Percentiles rank a stretch among this genome's conserved stretches.
phyloP scores from a whole-genome alignment of 2,888 invertebrate species.

The Cantharis rufa region DNA sequence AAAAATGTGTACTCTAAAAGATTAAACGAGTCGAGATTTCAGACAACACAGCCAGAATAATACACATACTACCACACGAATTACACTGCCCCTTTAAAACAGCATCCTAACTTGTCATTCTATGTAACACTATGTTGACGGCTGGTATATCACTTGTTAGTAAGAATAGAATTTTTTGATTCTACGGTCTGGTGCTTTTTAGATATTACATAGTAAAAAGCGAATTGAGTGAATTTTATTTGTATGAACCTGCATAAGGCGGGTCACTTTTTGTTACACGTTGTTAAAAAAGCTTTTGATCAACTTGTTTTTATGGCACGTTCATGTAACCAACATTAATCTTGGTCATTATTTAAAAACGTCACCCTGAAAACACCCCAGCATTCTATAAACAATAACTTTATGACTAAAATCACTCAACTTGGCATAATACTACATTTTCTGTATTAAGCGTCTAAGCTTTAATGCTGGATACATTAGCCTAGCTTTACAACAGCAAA shows the following conservation, averaged over 20 bases:
- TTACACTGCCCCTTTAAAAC: slow-evolving; percentile 33
- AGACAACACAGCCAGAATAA: slow-evolving; percentile 35
- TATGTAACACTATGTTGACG: slow-evolving; percentile 40
- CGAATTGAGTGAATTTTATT: neutral
- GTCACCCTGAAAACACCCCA: slow-evolving; percentile 13
- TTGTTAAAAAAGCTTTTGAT: slow-evolving; percentile 18
- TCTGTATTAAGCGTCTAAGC: slow-evolving; percentile 28
- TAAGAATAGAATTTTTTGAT: slow-evolving; percentile 33
- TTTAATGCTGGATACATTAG: slow-evolving; percentile 40
- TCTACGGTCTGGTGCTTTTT: slow-evolving; percentile 32
- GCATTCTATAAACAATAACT: slow-evolving; percentile 37
- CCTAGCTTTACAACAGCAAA: slow-evolving; percentile 29
- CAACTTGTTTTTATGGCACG: slow-evolving; percentile 15
- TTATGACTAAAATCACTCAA: slow-evolving; percentile 32
- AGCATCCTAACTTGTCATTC: slow-evolving; percentile 27
- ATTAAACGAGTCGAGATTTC: slow-evolving; percentile 47
- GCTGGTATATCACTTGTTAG: slow-evolving; percentile 39
- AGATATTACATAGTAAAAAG: slow-evolving; percentile 13
- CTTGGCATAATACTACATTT: slow-evolving; percentile 25
- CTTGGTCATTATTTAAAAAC: slow-evolving; percentile 23
- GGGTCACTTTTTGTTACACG: slow-evolving; percentile 7
- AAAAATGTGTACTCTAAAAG: slow-evolving; percentile 48
- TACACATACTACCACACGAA: slow-evolving; percentile 33
- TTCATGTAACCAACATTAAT: slow-evolving; percentile 24
- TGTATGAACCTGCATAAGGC: neutral